Evolutionary conservation across 2,888 invertebrate species (phyloP).

Genomic region (Zonitis immaculata): DNA sequence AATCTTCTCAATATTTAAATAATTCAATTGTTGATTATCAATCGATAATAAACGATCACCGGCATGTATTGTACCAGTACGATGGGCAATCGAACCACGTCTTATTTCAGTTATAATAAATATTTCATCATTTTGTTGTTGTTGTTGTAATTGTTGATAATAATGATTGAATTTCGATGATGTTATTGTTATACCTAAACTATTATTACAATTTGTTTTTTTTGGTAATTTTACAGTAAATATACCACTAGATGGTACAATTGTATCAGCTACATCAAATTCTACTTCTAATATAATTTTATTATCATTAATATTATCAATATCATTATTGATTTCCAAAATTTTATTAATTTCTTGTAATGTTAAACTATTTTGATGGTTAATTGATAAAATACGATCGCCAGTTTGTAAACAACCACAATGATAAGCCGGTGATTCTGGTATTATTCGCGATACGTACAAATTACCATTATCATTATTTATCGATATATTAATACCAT

Average conservation of each 20-base stretch:
- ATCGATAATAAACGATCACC: slow-evolving; percentile 86
- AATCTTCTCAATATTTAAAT: slow-evolving; percentile 62
- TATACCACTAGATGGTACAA: slow-evolving; percentile 85
- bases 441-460: slow-evolving; percentile 51
- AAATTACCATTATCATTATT: slow-evolving; percentile 48
- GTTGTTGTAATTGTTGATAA: background rate
- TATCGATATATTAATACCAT: slow-evolving; percentile 52
- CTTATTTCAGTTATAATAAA: slow-evolving; percentile 85
- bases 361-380: slow-evolving; percentile 68
- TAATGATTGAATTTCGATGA: background rate
- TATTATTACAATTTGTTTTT: slow-evolving; percentile 56
- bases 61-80: slow-evolving; percentile 79
- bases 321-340: slow-evolving; percentile 50
- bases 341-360: slow-evolving; percentile 56
- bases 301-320: slow-evolving; percentile 50
- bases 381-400: slow-evolving; percentile 80
- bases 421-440: slow-evolving; percentile 58
- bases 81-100: slow-evolving; percentile 73
- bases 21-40: slow-evolving; percentile 75
- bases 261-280: slow-evolving; percentile 87
- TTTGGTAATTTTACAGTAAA: slow-evolving; percentile 86
- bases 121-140: too few species aligned
- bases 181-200: slow-evolving; percentile 87
- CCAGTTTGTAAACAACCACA: slow-evolving; percentile 73
- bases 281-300: slow-evolving; percentile 78